These are phyloP conservation scores for Fukomys damarensis DNA, from an alignment of 2,113 vertebrate species.

Conservation along the genomic window DNA sequence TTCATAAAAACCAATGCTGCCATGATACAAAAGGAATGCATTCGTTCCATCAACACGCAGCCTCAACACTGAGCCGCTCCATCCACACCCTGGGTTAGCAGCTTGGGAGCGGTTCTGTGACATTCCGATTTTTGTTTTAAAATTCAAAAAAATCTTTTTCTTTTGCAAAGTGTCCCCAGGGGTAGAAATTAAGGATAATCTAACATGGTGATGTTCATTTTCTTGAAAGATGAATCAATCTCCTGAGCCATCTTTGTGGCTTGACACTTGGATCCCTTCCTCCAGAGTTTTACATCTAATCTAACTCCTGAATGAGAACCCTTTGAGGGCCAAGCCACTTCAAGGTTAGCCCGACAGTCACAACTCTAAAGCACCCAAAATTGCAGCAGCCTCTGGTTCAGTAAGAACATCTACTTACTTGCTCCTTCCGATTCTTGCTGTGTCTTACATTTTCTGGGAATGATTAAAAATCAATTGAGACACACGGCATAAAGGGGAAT, in stretches of 20 bases:
- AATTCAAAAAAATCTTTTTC: slow-evolving; percentile 41
- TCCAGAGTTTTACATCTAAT: background rate
- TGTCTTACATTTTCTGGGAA: slow-evolving; percentile 55
- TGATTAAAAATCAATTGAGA: slow-evolving; percentile 47
- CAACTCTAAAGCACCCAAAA: background rate
- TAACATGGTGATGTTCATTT: slow-evolving; percentile 40
- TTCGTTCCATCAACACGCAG: background rate
- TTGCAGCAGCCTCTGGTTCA: background rate
- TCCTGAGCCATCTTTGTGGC: background rate
- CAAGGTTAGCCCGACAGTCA: background rate
- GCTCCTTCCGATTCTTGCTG: slow-evolving; percentile 21
- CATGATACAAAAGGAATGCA: background rate
- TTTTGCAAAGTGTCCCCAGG: slow-evolving; percentile 3
- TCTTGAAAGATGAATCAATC: slow-evolving; percentile 22
- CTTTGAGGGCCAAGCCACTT: background rate
- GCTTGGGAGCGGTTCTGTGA: background rate
- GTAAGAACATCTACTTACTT: background rate
- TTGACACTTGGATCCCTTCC: background rate
- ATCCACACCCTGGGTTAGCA: background rate
- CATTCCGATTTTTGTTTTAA: slow-evolving; percentile 35
- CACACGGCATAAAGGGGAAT: background rate
- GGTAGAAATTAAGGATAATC: slow-evolving; percentile 20
- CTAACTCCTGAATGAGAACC: background rate
- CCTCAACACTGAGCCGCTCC: background rate
- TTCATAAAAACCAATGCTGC: background rate